Evolutionary conservation across 1,140 invertebrate species (phyloP), one percentile per base, ranked within the genome.

Genomic region (Harpegnathos saltator): DNA sequence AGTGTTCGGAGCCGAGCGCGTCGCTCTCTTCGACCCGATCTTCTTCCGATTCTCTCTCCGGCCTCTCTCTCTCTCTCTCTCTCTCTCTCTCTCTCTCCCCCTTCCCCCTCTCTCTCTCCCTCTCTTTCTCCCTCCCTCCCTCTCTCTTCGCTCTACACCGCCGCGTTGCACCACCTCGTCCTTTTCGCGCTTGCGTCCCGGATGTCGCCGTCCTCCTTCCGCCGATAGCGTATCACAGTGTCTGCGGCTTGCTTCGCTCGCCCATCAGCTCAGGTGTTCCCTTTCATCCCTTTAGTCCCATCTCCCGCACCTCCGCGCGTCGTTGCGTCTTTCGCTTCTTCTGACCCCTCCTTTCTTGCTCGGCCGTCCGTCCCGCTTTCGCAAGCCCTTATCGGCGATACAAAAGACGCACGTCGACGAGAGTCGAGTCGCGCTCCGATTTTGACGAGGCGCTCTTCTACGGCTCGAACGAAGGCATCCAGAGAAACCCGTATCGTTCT

Each of bases 231-330:
- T 59, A 71, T 71, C 75, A 29, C 33, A 7, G 22, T 48, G 52
- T 78, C 65, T 80, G 65, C 38, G 75, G 75, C 52, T 80, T 80
- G 63, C 44, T 12, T n/a, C 9, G 61, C 26, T 58, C 24, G 19
- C 66, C 38, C 33, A 59, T 44, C 56, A 54, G 38, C 4, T 82
- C 69, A 19, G 56, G 44, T 62, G 22, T 74, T 74, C 17, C 48
- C 69, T 82, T 82, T 74, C 78, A 78, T 78, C 52, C 33, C 65
- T 69, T 78, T 44, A 59, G 56, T 38, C 24, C 44, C 58, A 12
- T 71, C 48, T 62, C 62, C 26, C 54, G 50, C 54, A 65, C 69
- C 50, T 81, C 58, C n/a, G 63, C 78, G 71, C 62, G 26, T 48
- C 63, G 33, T 33, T 69, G 50, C 52, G 33, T 69, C 52, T 80